Conservation (phyloP, 2,113 vertebrate species). For the Saccopteryx bilineata region DNA sequence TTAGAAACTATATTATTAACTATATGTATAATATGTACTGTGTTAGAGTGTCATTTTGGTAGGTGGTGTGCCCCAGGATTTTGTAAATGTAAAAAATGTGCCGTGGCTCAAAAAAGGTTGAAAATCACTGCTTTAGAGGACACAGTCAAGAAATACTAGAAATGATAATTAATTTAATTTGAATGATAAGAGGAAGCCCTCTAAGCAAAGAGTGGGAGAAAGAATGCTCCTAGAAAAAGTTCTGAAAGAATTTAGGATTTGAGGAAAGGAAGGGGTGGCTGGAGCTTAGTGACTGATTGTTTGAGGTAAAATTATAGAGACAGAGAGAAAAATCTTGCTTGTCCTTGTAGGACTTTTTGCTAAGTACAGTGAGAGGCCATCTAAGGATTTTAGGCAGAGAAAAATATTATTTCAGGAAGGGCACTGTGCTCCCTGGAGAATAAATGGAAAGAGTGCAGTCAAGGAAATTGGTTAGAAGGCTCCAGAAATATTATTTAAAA, state of each 20-base stretch:
- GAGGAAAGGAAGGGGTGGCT: neutral
- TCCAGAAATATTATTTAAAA: slow-evolving; percentile 27
- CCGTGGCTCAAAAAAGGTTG: too few species aligned
- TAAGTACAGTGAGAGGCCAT: neutral
- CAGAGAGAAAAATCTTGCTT: neutral
- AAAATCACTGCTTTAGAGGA: neutral
- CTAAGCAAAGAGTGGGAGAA: neutral
- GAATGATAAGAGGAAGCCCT: neutral
- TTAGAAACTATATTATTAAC: too few species aligned
- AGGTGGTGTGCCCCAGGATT: too few species aligned
- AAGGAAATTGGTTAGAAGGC: neutral
- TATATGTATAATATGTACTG: too few species aligned
- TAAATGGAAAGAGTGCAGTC: neutral
- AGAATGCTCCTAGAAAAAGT: neutral
- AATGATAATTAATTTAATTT: neutral
- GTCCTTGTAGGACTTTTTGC: slow-evolving; percentile 1
- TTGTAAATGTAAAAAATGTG: too few species aligned
- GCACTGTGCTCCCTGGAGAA: neutral
- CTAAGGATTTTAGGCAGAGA: neutral
- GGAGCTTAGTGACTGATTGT: neutral
- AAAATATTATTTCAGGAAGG: neutral
- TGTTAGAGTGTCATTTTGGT: too few species aligned
- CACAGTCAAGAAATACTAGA: neutral
- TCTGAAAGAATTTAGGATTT: neutral
- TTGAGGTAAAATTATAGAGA: slow-evolving; percentile 25